phyloP scores from a whole-genome alignment of 2,797 vertebrate genomes.

The Pelobates cultripes region DNA sequence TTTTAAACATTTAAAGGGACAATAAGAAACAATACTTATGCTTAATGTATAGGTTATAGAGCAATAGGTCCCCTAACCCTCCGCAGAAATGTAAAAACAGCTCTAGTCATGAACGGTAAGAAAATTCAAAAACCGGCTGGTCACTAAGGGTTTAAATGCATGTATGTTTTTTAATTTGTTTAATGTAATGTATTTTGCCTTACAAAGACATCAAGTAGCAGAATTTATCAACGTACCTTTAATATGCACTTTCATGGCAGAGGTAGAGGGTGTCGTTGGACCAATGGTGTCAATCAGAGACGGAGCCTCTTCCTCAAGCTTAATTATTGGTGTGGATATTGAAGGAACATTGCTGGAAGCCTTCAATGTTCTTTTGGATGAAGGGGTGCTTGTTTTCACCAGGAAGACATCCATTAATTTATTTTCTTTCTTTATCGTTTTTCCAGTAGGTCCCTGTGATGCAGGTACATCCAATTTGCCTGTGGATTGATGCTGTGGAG shows the following conservation, averaged over 20 bases:
- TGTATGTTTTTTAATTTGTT: no score
- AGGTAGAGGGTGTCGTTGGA: slow-evolving; percentile 73
- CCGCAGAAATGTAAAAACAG: no score
- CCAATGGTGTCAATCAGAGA: background rate
- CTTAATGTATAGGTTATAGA: no score
- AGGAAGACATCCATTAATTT: slow-evolving; percentile 71
- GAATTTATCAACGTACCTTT: slow-evolving; percentile 76
- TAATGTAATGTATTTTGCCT: no score
- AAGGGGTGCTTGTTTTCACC: slow-evolving; percentile 65
- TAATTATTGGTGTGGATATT: slow-evolving; percentile 33
- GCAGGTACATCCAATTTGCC: slow-evolving; percentile 63
- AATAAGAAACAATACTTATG: no score
- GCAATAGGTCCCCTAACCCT: no score
- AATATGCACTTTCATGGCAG: slow-evolving; percentile 67
- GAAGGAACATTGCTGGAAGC: slow-evolving; percentile 10
- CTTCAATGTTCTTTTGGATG: slow-evolving; percentile 34
- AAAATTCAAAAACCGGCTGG: no score
- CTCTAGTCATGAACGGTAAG: no score
- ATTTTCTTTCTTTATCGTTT: slow-evolving; percentile 58
- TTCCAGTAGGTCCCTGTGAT: slow-evolving; percentile 47
- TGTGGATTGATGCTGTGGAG: slow-evolving; percentile 57
- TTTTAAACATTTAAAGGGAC: no score
- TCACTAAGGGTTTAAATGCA: no score
- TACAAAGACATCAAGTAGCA: no score
- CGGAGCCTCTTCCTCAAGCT: background rate